Percentiles rank a stretch among this genome's conserved stretches.
These are phyloP conservation scores for Conus ventricosus DNA, from an alignment of 1,140 invertebrate species.

Conservation along the genomic window DNA sequence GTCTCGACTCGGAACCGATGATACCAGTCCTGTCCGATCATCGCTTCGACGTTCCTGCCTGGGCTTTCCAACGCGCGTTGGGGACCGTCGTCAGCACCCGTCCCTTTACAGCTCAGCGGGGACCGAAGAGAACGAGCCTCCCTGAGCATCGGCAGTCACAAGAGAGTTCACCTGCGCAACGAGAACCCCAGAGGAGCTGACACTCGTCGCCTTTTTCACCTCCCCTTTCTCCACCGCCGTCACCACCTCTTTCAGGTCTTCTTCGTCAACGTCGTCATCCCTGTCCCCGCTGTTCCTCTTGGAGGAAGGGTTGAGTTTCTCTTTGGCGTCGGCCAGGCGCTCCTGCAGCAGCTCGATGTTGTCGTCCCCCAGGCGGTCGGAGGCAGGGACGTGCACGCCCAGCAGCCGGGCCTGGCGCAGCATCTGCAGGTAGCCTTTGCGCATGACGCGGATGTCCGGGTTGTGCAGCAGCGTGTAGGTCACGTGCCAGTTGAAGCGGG, in stretches of 20 bases:
- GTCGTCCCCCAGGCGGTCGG: slow-evolving; percentile 28
- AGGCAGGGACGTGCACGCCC: slow-evolving; percentile 38
- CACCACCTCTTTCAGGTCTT: not conserved
- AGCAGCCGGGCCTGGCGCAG: slow-evolving; percentile 32
- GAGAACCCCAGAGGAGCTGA: too few species aligned
- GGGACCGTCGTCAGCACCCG: too few species aligned
- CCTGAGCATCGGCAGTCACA: too few species aligned
- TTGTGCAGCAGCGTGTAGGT: slow-evolving; percentile 48
- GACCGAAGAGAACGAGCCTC: too few species aligned
- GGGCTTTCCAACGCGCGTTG: too few species aligned
- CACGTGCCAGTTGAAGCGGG: slow-evolving; percentile 46
- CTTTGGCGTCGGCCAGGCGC: not conserved
- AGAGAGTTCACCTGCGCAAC: too few species aligned
- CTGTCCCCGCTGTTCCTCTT: not conserved
- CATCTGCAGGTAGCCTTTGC: slow-evolving; percentile 46
- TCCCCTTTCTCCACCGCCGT: too few species aligned
- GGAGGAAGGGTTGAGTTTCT: not conserved
- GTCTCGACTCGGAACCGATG: too few species aligned
- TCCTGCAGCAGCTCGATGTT: not conserved
- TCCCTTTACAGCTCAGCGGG: too few species aligned
- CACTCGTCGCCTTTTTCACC: too few species aligned
- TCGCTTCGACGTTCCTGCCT: too few species aligned
- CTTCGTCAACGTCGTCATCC: not conserved
- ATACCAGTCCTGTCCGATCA: too few species aligned
- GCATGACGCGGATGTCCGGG: slow-evolving; percentile 39